A percentile compares a stretch with the other conserved stretches of the same genome.
Evolutionary conservation across 2,888 invertebrate genomes (phyloP).

Genomic region (Tethea ocularis): DNA sequence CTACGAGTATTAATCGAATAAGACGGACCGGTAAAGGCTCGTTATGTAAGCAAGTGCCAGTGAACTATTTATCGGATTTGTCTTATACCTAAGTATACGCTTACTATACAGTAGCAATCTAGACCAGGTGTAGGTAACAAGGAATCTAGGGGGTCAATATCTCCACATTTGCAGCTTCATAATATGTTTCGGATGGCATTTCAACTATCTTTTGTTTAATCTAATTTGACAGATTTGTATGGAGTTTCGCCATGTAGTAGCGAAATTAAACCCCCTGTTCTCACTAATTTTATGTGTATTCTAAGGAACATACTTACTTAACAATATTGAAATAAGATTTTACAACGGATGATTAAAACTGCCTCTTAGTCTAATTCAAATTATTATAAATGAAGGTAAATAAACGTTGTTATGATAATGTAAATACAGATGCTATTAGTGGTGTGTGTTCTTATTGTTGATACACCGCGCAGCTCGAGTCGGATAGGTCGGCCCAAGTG

Average conservation of each 20-base stretch:
- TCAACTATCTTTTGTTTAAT: too few species aligned
- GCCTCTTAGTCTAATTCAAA: neutral
- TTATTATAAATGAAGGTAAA: conserved; percentile 9
- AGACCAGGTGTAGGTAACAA: too few species aligned
- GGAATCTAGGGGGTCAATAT: too few species aligned
- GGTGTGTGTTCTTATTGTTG: conserved; percentile 38
- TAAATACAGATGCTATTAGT: conserved; percentile 20
- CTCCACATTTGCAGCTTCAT: too few species aligned
- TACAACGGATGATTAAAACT: neutral
- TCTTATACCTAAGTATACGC: neutral
- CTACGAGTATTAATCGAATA: conserved; percentile 70
- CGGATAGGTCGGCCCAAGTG: conserved; percentile 75
- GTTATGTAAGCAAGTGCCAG: conserved; percentile 13
- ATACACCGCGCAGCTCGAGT: conserved; percentile 49
- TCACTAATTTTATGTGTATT: too few species aligned
- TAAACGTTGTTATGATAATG: conserved; percentile 16
- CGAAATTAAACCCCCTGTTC: too few species aligned
- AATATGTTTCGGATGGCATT: too few species aligned
- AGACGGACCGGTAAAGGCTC: conserved; percentile 40
- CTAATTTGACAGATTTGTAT: too few species aligned
- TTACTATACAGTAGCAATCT: too few species aligned
- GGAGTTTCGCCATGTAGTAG: too few species aligned
- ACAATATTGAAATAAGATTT: too few species aligned
- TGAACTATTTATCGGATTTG: neutral
- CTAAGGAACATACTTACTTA: too few species aligned